These are phyloP conservation scores for Drosophila barbarae DNA, from an alignment of 2,888 invertebrate genomes.

Conservation along the genomic window DNA sequence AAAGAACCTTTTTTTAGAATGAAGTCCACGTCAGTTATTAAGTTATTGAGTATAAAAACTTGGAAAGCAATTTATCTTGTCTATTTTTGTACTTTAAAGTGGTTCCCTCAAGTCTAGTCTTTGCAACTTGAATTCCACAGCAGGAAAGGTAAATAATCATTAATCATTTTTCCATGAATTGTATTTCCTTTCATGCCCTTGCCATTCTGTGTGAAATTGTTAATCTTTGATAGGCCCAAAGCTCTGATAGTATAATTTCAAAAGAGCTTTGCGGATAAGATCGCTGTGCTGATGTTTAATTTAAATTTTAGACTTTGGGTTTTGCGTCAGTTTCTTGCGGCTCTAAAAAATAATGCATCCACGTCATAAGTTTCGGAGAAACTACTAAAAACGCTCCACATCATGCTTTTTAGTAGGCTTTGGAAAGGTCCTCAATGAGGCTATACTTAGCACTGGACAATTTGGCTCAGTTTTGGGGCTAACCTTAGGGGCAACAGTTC, in stretches of 20 bases:
- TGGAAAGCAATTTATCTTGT: background rate
- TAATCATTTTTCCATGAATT: slow-evolving; percentile 9
- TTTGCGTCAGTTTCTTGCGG: background rate
- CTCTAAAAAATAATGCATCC: background rate
- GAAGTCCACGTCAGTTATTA: no score
- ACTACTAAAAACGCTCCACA: background rate
- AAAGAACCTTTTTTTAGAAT: no score
- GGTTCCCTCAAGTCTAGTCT: slow-evolving; percentile 8
- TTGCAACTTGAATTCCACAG: background rate
- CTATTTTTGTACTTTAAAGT: background rate
- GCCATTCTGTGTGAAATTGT: background rate
- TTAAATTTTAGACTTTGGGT: background rate
- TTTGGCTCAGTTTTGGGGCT: slow-evolving; percentile 32
- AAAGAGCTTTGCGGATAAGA: slow-evolving; percentile 15
- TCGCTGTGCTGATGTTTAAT: background rate
- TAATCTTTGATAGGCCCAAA: background rate
- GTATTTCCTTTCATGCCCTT: slow-evolving; percentile 1
- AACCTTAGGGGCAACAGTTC: slow-evolving; percentile 20
- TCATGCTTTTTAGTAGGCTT: background rate
- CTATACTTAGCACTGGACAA: background rate
- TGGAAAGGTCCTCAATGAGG: background rate
- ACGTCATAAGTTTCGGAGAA: background rate
- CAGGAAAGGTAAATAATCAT: slow-evolving; percentile 9
- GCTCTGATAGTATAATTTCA: slow-evolving; percentile 4
- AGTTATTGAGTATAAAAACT: no score